phyloP scores from a whole-genome alignment of 2,888 invertebrate genomes.

The Metacarcinus magister region DNA sequence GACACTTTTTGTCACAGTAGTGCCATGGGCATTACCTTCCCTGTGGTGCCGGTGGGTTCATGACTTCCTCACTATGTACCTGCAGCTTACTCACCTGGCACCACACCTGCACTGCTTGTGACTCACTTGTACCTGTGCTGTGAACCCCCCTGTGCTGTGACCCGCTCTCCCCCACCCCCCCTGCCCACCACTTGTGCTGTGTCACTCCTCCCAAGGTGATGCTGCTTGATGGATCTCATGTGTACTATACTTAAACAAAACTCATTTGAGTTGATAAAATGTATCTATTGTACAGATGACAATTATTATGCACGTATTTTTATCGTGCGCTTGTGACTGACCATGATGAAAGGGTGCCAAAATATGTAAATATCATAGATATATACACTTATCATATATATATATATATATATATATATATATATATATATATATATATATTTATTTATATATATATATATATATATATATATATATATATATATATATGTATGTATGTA shows the following conservation, averaged over 20 bases:
- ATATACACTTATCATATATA: conserved; percentile 49
- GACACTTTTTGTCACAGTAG: neutral
- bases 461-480: conserved; percentile 49
- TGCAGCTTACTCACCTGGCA: conserved; percentile 54
- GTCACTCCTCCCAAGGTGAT: conserved; percentile 56
- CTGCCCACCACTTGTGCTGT: conserved; percentile 18
- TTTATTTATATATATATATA: conserved; percentile 59
- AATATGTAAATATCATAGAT: conserved; percentile 72
- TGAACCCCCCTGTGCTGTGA: conserved; percentile 48
- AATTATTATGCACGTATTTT: conserved; percentile 57
- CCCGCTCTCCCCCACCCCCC: neutral
- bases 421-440: conserved; percentile 65
- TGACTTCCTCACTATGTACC: conserved; percentile 56
- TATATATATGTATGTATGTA: conserved; percentile 49
- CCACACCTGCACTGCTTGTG: conserved; percentile 43
- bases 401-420: conserved; percentile 60
- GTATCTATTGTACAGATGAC: conserved; percentile 75
- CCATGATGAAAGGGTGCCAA: conserved; percentile 76
- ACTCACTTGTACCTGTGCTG: conserved; percentile 68
- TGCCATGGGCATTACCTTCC: neutral
- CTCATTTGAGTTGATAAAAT: conserved; percentile 63
- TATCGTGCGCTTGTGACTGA: conserved; percentile 68
- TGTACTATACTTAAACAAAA: conserved; percentile 60
- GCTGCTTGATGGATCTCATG: conserved; percentile 76
- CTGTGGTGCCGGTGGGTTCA: conserved; percentile 50